Evolutionary conservation across 2,113 vertebrate genomes (phyloP).

Genomic region (Chionomys nivalis): DNA sequence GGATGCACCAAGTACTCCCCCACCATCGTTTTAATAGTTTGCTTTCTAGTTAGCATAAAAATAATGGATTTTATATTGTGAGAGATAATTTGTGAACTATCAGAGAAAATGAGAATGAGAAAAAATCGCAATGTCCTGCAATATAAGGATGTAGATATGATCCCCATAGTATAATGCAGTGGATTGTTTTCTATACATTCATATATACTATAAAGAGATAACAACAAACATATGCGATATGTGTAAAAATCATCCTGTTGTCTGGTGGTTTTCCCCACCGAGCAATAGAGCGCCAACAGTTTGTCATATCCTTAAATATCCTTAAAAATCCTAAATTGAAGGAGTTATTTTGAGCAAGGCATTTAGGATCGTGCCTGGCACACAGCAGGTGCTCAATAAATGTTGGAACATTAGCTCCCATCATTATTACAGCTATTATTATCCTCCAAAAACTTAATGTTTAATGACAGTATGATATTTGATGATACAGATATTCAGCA

Average conservation of each 20-base stretch:
- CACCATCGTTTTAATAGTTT: background rate
- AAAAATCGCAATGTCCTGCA: background rate
- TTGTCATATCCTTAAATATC: constrained; percentile 45
- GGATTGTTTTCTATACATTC: background rate
- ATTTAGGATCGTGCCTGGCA: constrained; percentile 25
- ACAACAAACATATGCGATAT: background rate
- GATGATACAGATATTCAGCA: background rate
- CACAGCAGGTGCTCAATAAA: constrained; percentile 23
- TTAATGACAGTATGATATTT: background rate
- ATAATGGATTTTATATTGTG: background rate
- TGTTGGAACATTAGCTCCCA: background rate
- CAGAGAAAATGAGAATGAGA: background rate
- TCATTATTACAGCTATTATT: background rate
- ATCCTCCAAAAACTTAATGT: background rate
- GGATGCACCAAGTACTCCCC: background rate
- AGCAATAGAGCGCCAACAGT: background rate
- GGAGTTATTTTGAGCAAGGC: constrained; percentile 40
- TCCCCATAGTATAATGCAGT: background rate
- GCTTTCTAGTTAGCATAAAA: background rate
- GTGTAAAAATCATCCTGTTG: background rate
- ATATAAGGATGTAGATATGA: background rate
- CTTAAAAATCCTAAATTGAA: constrained; percentile 35
- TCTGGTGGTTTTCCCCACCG: background rate
- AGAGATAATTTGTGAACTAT: background rate
- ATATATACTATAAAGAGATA: background rate